Conservation (phyloP, 2,888 invertebrate species). For the Anagyrus pseudococci region DNA sequence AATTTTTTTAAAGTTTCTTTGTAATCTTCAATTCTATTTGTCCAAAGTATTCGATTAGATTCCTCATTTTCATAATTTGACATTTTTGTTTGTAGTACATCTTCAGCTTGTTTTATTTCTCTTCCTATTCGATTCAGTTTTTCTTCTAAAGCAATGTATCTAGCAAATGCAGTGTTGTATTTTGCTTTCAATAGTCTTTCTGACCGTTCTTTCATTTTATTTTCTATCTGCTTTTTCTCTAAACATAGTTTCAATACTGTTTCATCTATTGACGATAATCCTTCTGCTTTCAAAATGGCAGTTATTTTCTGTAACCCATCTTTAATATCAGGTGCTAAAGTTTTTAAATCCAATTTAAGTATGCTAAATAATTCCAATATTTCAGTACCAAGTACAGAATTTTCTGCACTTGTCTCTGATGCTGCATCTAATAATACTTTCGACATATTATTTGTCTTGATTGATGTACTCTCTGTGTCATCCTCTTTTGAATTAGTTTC, state of each 20-base stretch:
- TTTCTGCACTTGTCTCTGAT: constrained; percentile 50
- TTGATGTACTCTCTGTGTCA: constrained; percentile 22
- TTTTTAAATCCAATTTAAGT: constrained; percentile 47
- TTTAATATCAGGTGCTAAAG: constrained; percentile 45
- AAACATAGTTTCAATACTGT: constrained; percentile 42
- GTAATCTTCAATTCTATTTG: constrained; percentile 51
- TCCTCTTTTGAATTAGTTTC: constrained; percentile 20
- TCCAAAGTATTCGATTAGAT: constrained; percentile 44
- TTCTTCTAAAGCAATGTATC: constrained; percentile 44
- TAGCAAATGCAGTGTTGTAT: constrained; percentile 46
- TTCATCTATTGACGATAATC: constrained; percentile 47
- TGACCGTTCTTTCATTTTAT: constrained; percentile 43
- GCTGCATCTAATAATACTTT: constrained; percentile 45
- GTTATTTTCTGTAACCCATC: constrained; percentile 47
- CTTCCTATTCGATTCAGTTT: constrained; percentile 43
- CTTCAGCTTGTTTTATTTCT: constrained; percentile 42
- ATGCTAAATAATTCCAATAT: constrained; percentile 43
- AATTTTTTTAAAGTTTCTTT: constrained; percentile 45
- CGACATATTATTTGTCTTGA: constrained; percentile 36
- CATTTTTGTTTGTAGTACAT: constrained; percentile 35
- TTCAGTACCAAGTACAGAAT: constrained; percentile 45
- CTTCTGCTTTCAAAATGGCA: constrained; percentile 47
- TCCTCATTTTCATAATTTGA: constrained; percentile 43
- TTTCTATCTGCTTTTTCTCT: constrained; percentile 44
- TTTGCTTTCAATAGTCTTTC: constrained; percentile 45